Conservation (phyloP, 2,888 invertebrate genomes). For the Hetaerina titia region DNA sequence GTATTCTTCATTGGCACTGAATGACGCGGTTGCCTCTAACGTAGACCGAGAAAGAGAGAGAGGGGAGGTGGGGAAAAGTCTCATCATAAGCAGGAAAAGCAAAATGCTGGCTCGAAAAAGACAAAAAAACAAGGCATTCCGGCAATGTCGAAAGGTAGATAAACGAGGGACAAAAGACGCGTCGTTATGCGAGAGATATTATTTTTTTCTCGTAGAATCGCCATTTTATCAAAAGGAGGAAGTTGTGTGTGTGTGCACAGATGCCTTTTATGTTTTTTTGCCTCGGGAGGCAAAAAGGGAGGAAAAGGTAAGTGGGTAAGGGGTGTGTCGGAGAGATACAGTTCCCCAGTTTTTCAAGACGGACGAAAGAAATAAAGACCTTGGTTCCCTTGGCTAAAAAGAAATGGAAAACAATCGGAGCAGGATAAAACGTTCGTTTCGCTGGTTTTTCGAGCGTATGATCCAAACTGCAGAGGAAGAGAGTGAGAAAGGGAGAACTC, state of each 20-base stretch:
- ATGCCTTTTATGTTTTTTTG: neutral
- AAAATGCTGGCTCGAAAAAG: neutral
- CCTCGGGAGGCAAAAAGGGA: neutral
- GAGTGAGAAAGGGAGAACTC: no score
- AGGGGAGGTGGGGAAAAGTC: neutral
- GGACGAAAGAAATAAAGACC: no score
- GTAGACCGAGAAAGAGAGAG: neutral
- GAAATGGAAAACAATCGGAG: conserved; percentile 27
- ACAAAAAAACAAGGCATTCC: conserved; percentile 23
- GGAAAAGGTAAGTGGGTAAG: neutral
- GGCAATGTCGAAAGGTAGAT: conserved; percentile 28
- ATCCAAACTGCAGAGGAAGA: neutral
- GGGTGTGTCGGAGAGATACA: neutral
- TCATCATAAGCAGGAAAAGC: neutral
- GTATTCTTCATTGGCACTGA: neutral
- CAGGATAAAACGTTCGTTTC: conserved; percentile 31
- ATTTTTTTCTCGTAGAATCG: neutral
- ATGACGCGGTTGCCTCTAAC: neutral
- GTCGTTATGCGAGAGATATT: neutral
- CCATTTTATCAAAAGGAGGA: conserved; percentile 36
- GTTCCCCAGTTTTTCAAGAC: neutral
- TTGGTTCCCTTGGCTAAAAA: neutral
- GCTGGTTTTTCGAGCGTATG: neutral
- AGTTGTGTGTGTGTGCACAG: neutral
- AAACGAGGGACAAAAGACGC: conserved; percentile 44